Conservation (phyloP, 2,888 invertebrate genomes). For the Apamea sordens region DNA sequence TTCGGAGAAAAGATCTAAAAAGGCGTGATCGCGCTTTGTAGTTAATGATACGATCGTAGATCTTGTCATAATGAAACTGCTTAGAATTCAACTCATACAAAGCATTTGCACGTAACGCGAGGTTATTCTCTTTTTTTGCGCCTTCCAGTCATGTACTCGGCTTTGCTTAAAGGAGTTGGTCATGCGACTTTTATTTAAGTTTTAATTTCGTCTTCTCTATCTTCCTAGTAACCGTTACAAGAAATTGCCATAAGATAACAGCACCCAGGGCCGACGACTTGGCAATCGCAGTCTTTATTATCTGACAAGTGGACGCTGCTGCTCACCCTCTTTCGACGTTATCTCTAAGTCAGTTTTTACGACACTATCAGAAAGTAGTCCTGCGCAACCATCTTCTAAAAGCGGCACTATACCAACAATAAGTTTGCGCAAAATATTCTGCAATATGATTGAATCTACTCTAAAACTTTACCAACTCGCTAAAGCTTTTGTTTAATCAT, state of each 20-base stretch:
- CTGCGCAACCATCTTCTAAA: no score
- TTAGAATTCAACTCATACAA: slow-evolving; percentile 46
- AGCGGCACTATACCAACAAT: neutral
- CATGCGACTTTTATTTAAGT: neutral
- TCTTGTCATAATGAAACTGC: slow-evolving; percentile 36
- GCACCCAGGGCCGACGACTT: neutral
- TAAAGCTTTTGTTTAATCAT: neutral
- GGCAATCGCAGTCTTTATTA: neutral
- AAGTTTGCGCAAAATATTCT: neutral
- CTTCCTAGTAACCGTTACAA: neutral
- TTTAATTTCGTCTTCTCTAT: neutral
- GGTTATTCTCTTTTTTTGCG: slow-evolving; percentile 2
- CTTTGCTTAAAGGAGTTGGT: neutral
- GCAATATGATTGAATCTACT: neutral
- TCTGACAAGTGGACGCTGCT: neutral
- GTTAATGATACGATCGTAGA: slow-evolving; percentile 51
- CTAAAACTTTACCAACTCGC: neutral
- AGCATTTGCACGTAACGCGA: slow-evolving; percentile 29
- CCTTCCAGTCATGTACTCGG: neutral
- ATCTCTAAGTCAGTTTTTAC: neutral
- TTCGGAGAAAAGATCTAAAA: slow-evolving; percentile 49
- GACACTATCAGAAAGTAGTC: neutral
- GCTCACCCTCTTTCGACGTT: neutral
- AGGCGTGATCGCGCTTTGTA: slow-evolving; percentile 48
- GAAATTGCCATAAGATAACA: neutral